Conservation (phyloP, 2,797 vertebrate genomes). For the Rhyacichthys aspro region DNA sequence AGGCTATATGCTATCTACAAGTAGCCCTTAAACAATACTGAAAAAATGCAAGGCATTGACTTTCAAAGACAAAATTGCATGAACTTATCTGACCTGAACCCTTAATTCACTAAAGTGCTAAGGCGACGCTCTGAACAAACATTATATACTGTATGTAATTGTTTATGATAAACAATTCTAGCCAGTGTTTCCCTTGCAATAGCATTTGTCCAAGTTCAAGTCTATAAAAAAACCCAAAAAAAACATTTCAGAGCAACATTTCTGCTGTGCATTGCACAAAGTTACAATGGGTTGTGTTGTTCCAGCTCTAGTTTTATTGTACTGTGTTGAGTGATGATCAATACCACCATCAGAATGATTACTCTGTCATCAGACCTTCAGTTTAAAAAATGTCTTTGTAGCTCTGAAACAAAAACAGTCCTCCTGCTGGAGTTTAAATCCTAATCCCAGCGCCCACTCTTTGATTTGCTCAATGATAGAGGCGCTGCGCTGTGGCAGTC, state of each 20-base stretch:
- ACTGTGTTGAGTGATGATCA: slow-evolving; percentile 16
- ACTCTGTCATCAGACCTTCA: slow-evolving; percentile 17
- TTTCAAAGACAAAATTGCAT: no score
- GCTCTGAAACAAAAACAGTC: slow-evolving; percentile 8
- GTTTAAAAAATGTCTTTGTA: slow-evolving; percentile 21
- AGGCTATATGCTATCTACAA: no score
- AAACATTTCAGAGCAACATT: slow-evolving; percentile 6
- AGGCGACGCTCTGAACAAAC: no score
- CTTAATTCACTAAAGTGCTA: no score
- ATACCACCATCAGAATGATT: slow-evolving; percentile 22
- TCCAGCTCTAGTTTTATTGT: slow-evolving; percentile 15
- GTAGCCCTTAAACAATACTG: no score
- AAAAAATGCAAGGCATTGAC: no score
- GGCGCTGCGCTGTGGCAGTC: slow-evolving; percentile 2
- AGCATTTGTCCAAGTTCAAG: no score
- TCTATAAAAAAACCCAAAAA: not conserved
- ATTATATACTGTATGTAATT: no score
- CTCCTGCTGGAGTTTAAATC: slow-evolving; percentile 5
- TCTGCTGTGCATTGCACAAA: slow-evolving; percentile 12
- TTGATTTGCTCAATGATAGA: slow-evolving; percentile 17
- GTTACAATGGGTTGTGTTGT: slow-evolving; percentile 1
- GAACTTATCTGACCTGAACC: no score
- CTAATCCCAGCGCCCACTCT: slow-evolving; percentile 7
- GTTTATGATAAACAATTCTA: no score
- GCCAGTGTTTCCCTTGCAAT: no score